phyloP scores from a whole-genome alignment of 1,140 invertebrate species.

The Sarcophaga peregrina region DNA sequence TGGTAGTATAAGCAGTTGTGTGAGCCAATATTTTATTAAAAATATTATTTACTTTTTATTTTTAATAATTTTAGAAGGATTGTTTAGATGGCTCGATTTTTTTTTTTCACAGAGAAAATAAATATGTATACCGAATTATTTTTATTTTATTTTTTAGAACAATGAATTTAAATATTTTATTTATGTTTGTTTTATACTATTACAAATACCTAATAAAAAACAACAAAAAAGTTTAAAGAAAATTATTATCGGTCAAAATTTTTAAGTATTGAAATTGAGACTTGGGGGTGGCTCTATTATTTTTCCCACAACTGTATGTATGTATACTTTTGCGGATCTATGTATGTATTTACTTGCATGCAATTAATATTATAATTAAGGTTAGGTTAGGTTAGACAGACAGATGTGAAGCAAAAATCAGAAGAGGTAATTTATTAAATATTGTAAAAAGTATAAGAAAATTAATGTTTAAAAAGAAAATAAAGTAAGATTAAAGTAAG shows the following conservation, averaged over 20 bases:
- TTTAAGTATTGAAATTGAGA: too few relatives aligned
- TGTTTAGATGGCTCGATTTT: background rate
- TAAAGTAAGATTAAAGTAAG: too few relatives aligned
- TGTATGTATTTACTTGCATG: too few relatives aligned
- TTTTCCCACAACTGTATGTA: too few relatives aligned
- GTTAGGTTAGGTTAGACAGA: too few relatives aligned
- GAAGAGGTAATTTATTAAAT: too few relatives aligned
- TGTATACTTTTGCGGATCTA: too few relatives aligned
- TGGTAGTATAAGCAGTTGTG: background rate
- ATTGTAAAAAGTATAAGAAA: too few relatives aligned
- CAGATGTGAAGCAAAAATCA: too few relatives aligned
- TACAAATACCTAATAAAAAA: background rate
- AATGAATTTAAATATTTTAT: conserved; percentile 14
- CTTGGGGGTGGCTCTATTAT: too few relatives aligned
- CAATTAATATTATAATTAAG: too few relatives aligned
- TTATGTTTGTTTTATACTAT: conserved; percentile 11
- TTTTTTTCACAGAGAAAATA: background rate
- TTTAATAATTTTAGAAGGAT: background rate
- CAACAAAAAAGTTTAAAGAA: background rate
- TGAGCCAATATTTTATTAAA: background rate
- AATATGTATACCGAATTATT: background rate
- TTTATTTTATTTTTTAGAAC: conserved; percentile 3
- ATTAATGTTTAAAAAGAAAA: too few relatives aligned
- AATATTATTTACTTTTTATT: background rate
- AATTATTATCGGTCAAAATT: background rate